Percentiles rank a stretch among this genome's conserved stretches.
phyloP scores from a whole-genome alignment of 2,888 invertebrate species.

The Cantharis flavilabris region DNA sequence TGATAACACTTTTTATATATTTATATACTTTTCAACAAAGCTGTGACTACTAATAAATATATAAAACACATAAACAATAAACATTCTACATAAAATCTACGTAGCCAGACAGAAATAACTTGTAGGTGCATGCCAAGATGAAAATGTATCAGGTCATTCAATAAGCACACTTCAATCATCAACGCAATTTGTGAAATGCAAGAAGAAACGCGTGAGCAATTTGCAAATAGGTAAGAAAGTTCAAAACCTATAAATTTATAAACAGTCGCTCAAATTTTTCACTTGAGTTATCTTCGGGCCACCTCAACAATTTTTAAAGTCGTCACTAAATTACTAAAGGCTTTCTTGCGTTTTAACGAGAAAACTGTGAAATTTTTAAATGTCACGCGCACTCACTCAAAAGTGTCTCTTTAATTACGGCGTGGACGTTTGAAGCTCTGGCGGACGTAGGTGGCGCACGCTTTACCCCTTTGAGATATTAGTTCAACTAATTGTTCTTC shows the following conservation, averaged over 20 bases:
- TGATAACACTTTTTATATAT: background rate
- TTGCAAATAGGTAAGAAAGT: conserved; percentile 40
- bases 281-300: conserved; percentile 46
- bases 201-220: conserved; percentile 42
- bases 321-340: conserved; percentile 34
- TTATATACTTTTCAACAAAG: background rate
- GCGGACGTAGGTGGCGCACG: conserved; percentile 70
- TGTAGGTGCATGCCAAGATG: conserved; percentile 45
- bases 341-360: conserved; percentile 16
- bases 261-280: conserved; percentile 37
- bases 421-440: conserved; percentile 64
- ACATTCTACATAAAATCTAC: conserved; percentile 42
- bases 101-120: conserved; percentile 42
- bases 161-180: conserved; percentile 41
- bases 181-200: conserved; percentile 37
- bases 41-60: conserved; percentile 5
- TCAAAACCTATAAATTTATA: conserved; percentile 30
- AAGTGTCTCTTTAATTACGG: conserved; percentile 36
- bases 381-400: conserved; percentile 28
- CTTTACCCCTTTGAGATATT: conserved; percentile 63
- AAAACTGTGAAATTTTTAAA: conserved; percentile 22
- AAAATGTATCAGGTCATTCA: conserved; percentile 31
- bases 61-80: conserved; percentile 40
- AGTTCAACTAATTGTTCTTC: conserved; percentile 66
- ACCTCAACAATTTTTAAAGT: conserved; percentile 37